Percentiles rank a stretch among this genome's conserved stretches.
Conservation (phyloP, 2,888 invertebrate genomes). For the Phasia obesa region DNA sequence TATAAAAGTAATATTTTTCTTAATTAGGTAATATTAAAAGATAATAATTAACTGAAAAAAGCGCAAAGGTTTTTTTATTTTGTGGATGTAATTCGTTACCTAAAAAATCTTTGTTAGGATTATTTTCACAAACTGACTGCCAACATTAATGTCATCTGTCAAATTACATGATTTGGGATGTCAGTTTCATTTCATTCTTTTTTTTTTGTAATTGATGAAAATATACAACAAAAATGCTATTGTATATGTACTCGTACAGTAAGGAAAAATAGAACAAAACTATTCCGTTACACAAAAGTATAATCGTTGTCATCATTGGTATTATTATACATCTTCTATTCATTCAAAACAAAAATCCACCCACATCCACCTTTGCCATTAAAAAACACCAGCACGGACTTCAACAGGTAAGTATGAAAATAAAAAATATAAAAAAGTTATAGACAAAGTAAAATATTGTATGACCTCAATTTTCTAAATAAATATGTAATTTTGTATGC, state of each 20-base stretch:
- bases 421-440: not conserved
- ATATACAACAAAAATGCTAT: slow-evolving; percentile 43
- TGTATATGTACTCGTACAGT: not conserved
- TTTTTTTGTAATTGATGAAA: slow-evolving; percentile 34
- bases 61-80: too few species aligned
- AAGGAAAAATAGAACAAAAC: slow-evolving; percentile 12
- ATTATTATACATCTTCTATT: slow-evolving; percentile 47
- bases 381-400: slow-evolving; percentile 44
- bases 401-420: slow-evolving; percentile 68
- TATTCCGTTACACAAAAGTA: slow-evolving; percentile 20
- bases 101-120: not conserved
- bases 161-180: slow-evolving; percentile 37
- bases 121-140: too few species aligned
- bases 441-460: slow-evolving; percentile 32
- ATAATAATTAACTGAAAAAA: too few species aligned
- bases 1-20: too few species aligned
- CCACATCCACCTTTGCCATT: slow-evolving; percentile 39
- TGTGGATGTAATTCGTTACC: not conserved
- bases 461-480: slow-evolving; percentile 59
- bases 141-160: slow-evolving; percentile 19
- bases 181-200: slow-evolving; percentile 20
- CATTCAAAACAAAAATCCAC: slow-evolving; percentile 48
- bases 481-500: slow-evolving; percentile 28
- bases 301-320: slow-evolving; percentile 31
- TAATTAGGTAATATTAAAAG: too few species aligned